Percentiles rank a stretch among this genome's conserved stretches.
These are phyloP conservation scores for Scyliorhinus canicula DNA, from an alignment of 2,797 vertebrate genomes.

Conservation along the genomic window DNA sequence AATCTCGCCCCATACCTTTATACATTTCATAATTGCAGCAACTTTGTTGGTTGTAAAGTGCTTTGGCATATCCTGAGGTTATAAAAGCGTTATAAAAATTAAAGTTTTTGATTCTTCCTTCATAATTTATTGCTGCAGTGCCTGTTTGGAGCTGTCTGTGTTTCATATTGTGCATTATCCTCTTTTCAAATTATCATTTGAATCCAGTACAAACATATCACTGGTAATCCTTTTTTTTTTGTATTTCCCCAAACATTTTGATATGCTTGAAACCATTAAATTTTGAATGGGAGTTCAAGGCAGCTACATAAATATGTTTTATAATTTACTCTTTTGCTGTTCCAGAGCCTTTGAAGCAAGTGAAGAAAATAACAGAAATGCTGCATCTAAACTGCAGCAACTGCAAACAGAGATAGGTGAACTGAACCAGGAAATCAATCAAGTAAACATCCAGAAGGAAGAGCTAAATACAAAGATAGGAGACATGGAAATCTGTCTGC, in stretches of 20 bases:
- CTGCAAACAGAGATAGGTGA: conserved; percentile 52
- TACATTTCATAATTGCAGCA: too few relatives aligned
- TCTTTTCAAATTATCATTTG: neutral
- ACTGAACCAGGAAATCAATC: conserved; percentile 58
- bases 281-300: neutral
- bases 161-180: neutral
- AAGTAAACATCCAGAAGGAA: conserved; percentile 49
- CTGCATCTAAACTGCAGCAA: conserved; percentile 49
- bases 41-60: neutral
- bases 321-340: neutral
- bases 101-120: neutral
- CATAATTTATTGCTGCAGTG: neutral
- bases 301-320: neutral
- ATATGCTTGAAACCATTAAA: neutral
- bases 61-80: neutral
- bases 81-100: neutral
- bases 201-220: neutral
- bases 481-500: conserved; percentile 52
- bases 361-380: conserved; percentile 53
- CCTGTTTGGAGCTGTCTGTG: neutral
- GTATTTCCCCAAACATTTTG: neutral
- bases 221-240: neutral
- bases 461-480: conserved; percentile 49
- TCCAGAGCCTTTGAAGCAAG: conserved; percentile 56
- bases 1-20: too few relatives aligned